phyloP scores from a whole-genome alignment of 2,113 vertebrate genomes.

The Marcusenius ussheri region DNA sequence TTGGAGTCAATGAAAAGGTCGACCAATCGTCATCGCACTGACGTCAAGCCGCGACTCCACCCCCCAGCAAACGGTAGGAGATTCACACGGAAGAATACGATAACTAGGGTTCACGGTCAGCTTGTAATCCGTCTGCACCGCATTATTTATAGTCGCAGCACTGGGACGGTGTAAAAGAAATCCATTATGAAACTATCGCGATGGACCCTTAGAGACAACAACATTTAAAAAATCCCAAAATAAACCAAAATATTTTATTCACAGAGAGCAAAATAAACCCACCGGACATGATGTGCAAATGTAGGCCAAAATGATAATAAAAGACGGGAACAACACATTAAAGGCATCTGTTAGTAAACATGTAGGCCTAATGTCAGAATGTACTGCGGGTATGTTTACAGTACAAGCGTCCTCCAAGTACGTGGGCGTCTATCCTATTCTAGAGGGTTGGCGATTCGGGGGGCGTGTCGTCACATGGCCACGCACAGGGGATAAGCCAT shows the following conservation, averaged over 20 bases:
- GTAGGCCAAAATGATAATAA: not conserved
- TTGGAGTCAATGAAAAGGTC: not conserved
- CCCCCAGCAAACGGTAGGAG: not conserved
- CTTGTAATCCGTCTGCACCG: not conserved
- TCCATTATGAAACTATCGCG: not conserved
- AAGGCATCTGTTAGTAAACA: not conserved
- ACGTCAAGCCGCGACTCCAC: not conserved
- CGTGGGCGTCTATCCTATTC: not conserved
- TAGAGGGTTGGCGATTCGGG: not conserved
- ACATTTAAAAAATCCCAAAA: not conserved
- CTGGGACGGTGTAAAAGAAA: not conserved
- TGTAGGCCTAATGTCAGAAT: not conserved
- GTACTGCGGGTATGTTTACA: not conserved
- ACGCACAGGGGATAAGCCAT: not conserved
- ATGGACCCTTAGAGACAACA: not conserved
- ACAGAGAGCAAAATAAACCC: not conserved
- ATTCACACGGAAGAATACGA: not conserved
- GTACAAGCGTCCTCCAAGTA: not conserved
- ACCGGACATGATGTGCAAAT: not conserved
- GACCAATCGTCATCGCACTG: not conserved
- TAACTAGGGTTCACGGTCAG: not conserved
- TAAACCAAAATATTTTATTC: not conserved
- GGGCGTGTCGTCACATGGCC: constrained; percentile 10
- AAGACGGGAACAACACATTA: not conserved
- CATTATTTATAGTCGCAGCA: not conserved